phyloP scores from a whole-genome alignment of 2,113 vertebrate species.

The Tetraodon nigroviridis region DNA sequence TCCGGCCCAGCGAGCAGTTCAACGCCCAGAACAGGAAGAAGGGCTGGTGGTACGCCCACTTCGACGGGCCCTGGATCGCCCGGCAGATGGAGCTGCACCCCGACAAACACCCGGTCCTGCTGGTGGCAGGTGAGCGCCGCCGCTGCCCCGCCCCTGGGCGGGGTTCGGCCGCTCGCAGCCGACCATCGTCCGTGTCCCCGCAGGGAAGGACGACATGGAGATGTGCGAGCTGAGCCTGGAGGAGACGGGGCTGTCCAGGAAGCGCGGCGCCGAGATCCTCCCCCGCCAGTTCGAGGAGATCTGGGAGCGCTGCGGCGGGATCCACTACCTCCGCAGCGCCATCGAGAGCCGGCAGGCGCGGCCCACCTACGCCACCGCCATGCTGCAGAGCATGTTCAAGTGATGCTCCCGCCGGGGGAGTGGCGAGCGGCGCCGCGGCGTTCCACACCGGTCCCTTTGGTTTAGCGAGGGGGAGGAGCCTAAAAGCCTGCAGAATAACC shows the following conservation, averaged over 20 bases:
- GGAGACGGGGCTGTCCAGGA: conserved; percentile 93
- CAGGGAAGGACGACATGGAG: conserved; percentile 98
- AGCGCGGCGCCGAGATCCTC: conserved; percentile 94
- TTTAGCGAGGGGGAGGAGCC: background rate
- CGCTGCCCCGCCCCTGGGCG: no score
- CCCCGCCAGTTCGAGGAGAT: conserved; percentile 93
- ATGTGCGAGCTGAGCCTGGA: conserved; percentile 98
- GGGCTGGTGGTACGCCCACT: conserved; percentile 98
- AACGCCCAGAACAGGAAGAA: conserved; percentile 93
- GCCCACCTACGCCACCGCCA: conserved; percentile 93
- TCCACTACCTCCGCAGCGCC: conserved; percentile 88
- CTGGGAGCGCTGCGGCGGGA: conserved; percentile 95
- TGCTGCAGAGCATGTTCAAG: conserved; percentile 88
- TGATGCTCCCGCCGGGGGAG: conserved; percentile 46
- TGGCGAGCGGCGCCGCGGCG: conserved; percentile 53
- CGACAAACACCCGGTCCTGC: conserved; percentile 92
- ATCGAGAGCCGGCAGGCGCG: conserved; percentile 90
- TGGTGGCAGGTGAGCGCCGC: conserved; percentile 83
- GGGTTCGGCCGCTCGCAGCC: background rate
- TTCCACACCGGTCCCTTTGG: conserved; percentile 31
- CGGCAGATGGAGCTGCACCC: conserved; percentile 98
- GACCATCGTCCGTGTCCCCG: background rate
- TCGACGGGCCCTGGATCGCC: conserved; percentile 95
- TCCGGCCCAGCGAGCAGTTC: conserved; percentile 91
- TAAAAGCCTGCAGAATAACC: conserved; percentile 41